Evolutionary conservation across 2,113 vertebrate species (phyloP), one percentile per base, ranked within the genome.

Genomic region (Nyctereutes procyonoides): DNA sequence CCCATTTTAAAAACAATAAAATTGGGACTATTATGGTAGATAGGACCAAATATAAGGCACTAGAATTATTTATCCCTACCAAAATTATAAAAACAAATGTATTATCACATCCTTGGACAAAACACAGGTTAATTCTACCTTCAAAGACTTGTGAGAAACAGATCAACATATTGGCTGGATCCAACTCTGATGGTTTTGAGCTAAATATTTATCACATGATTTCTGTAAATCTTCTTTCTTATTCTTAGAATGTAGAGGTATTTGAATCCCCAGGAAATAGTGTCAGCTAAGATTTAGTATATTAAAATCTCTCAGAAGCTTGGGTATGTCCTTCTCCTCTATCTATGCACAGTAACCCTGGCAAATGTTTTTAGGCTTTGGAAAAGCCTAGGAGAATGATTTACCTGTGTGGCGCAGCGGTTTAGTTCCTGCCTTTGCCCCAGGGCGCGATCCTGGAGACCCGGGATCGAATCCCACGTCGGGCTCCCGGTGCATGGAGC

Each of bases 11-110:
- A 96, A 83, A 8, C 69, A 93, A 86, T 24, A 73, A 30, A 93
- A 71, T 38, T n/a, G 51, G 14, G 5, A 58, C 3, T 4, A 58
- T 63, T 77, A 55, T 69, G 2, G 35, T 28, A 28, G 38, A 60
- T 55, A 35, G 13, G 26, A 65, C 19, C 24, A 85, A 53, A 19
- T 30, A 4, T 32, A 92, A 15, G 7, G 19, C 28, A 71, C 5
- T 65, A 13, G 8, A 89, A 63, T 65, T 71, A 20, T 60, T 51
- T 73, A 28, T 43, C 14, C 5, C 3, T 60, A 35, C 43, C 30
- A 93, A 90, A 95, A 91, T 58, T 90, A 80, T 28, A 17, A 82
- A 79, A 73, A 65, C 19, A 90, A 96, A 51, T 77, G 2, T 28
- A 86, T 12, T 73, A 62, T 17, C 7, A 48, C 3, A 20, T 90